phyloP scores from a whole-genome alignment of 2,888 invertebrate genomes.

The Sphecodes monilicornis region DNA sequence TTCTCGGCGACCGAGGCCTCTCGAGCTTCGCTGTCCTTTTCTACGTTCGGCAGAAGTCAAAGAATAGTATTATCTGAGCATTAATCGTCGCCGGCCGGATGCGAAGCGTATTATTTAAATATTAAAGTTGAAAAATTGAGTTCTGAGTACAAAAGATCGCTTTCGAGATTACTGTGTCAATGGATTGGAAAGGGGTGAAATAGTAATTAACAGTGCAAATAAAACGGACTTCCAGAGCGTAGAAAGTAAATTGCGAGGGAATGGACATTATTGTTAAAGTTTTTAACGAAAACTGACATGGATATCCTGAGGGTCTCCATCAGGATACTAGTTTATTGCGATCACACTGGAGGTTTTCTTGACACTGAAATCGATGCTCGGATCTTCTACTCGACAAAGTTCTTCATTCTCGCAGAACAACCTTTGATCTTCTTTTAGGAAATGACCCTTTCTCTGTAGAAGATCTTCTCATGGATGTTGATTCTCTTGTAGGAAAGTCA shows the following conservation, averaged over 20 bases:
- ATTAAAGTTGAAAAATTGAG: no score
- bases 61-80: no score
- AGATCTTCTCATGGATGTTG: not conserved
- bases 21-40: no score
- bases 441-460: not conserved
- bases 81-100: no score
- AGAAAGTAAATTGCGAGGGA: not conserved
- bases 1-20: no score
- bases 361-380: constrained; percentile 3
- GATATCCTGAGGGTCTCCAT: not conserved
- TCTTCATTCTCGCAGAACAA: constrained; percentile 19
- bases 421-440: constrained; percentile 17
- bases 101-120: no score
- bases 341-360: not conserved
- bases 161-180: not conserved
- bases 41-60: no score
- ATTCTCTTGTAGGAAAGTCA: not conserved
- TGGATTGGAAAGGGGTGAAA: not conserved
- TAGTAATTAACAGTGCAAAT: not conserved
- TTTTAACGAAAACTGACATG: not conserved
- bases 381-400: not conserved
- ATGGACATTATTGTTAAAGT: not conserved
- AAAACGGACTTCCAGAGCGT: not conserved
- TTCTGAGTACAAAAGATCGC: not conserved
- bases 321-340: constrained; percentile 4